Evolutionary conservation across 2,888 invertebrate species (phyloP).

Genomic region (Crocallis elinguaria): DNA sequence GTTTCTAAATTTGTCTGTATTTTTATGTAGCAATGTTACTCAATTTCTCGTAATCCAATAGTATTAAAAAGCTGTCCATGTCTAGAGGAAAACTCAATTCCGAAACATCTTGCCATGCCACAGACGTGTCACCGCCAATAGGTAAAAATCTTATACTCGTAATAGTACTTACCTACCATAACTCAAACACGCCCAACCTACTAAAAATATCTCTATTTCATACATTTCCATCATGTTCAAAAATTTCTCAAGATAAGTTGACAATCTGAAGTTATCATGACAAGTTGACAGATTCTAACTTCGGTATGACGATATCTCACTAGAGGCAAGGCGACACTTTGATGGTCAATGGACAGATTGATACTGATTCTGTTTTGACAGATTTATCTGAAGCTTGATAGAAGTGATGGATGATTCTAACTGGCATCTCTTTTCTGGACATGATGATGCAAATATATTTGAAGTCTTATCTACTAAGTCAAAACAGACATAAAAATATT

Average conservation of each 20-base stretch:
- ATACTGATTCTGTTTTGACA: not conserved
- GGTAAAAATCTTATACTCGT: too few relatives aligned
- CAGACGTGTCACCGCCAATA: too few relatives aligned
- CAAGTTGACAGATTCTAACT: conserved; percentile 2
- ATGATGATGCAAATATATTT: not conserved
- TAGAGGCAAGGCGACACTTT: not conserved
- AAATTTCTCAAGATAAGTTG: conserved; percentile 1
- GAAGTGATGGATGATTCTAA: not conserved
- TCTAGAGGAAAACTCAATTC: too few relatives aligned
- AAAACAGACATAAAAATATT: not conserved
- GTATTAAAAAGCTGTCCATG: too few relatives aligned
- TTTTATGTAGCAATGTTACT: too few relatives aligned
- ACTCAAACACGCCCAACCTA: not conserved
- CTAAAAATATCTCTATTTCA: not conserved
- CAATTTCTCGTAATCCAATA: too few relatives aligned
- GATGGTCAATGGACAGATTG: conserved; percentile 3
- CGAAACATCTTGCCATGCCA: too few relatives aligned
- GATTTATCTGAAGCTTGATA: not conserved
- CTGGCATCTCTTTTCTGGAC: not conserved
- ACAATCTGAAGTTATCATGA: conserved; percentile 8
- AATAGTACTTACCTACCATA: not conserved
- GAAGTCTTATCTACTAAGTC: not conserved
- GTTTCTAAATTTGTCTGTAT: too few relatives aligned
- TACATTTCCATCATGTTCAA: too few relatives aligned
- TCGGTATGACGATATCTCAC: not conserved